Percentiles rank a stretch among this genome's conserved stretches.
phyloP scores from a whole-genome alignment of 1,140 invertebrate genomes.

The Papilio machaon region DNA sequence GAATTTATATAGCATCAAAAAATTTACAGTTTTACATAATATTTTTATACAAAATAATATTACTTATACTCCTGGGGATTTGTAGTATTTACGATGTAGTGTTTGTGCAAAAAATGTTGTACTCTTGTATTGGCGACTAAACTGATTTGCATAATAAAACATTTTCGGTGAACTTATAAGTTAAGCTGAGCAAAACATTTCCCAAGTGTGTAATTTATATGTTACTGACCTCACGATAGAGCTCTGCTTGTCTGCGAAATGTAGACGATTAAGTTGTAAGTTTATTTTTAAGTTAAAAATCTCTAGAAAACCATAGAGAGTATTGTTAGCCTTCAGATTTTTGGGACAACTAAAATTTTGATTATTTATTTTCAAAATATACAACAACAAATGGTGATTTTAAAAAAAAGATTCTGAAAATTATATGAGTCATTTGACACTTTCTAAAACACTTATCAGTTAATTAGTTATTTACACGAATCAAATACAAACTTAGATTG shows the following conservation, averaged over 20 bases:
- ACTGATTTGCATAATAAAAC: constrained; percentile 24
- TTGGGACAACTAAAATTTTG: neutral
- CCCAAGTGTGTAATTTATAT: constrained; percentile 8
- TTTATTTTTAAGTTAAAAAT: neutral
- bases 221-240: constrained; percentile 1
- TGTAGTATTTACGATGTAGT: neutral
- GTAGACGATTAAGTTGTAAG: neutral
- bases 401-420: too few species aligned
- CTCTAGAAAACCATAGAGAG: neutral
- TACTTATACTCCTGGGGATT: too few species aligned
- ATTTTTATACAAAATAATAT: too few species aligned
- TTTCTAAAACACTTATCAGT: too few species aligned
- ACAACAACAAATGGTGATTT: too few species aligned
- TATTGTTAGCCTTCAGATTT: neutral
- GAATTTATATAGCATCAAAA: too few species aligned
- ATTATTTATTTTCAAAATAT: too few species aligned
- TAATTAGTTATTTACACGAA: too few species aligned
- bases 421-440: too few species aligned
- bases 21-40: too few species aligned
- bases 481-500: too few species aligned
- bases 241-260: neutral
- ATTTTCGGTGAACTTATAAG: neutral
- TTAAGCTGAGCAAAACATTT: constrained; percentile 21
- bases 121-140: neutral
- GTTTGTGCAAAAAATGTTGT: neutral